Conservation (phyloP, 2,797 vertebrate genomes). For the Lycodopsis pacificus region DNA sequence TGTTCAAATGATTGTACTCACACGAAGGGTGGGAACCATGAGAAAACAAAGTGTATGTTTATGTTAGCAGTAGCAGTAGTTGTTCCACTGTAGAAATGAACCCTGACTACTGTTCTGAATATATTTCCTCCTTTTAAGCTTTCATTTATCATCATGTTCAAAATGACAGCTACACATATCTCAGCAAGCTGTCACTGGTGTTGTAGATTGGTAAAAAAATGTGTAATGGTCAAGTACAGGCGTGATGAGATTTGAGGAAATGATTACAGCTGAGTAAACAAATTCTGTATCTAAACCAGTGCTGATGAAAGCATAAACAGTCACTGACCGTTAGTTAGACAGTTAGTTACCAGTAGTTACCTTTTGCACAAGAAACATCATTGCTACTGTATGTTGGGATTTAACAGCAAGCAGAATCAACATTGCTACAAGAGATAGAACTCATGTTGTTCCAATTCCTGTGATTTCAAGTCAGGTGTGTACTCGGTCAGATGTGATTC, state of each 20-base stretch:
- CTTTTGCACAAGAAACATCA: no score
- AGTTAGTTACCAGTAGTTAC: background rate
- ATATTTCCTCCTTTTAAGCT: background rate
- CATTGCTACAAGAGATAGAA: background rate
- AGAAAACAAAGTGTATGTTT: background rate
- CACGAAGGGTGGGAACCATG: background rate
- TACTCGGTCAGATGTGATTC: background rate
- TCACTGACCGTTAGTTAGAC: background rate
- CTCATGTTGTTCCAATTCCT: background rate
- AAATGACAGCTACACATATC: background rate
- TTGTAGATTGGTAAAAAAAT: background rate
- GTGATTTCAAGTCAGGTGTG: background rate
- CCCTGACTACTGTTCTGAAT: background rate
- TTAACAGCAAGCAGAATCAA: background rate
- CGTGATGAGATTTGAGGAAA: background rate
- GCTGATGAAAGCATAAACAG: background rate
- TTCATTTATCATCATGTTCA: background rate
- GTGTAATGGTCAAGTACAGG: constrained; percentile 2
- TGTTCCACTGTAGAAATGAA: background rate
- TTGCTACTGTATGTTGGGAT: background rate
- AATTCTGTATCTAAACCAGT: background rate
- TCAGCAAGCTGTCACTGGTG: background rate
- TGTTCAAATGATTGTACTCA: background rate
- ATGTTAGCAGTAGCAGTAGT: background rate
- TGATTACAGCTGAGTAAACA: background rate